A percentile compares a stretch with the other conserved stretches of the same genome.
These are phyloP conservation scores for Apodemia hepburni DNA, from an alignment of 2,888 invertebrate genomes.

Conservation along the genomic window DNA sequence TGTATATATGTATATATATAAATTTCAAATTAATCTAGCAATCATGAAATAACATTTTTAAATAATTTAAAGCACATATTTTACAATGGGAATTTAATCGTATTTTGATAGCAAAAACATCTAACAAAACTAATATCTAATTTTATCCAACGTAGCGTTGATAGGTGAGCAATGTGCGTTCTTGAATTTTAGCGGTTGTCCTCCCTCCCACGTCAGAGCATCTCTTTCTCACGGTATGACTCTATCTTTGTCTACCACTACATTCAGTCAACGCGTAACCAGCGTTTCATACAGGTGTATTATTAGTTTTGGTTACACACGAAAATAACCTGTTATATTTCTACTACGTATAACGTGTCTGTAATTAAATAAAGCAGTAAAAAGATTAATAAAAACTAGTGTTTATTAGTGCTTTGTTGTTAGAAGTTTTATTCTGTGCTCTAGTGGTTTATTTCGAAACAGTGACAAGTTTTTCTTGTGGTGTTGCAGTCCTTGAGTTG, in stretches of 20 bases:
- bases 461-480: constrained; percentile 61
- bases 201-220: constrained; percentile 62
- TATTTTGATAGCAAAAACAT: not conserved
- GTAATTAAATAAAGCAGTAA: constrained; percentile 20
- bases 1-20: too few species aligned
- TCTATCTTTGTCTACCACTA: constrained; percentile 59
- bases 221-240: constrained; percentile 61
- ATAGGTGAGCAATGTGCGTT: constrained; percentile 58
- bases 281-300: constrained; percentile 61
- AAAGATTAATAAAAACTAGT: constrained; percentile 23
- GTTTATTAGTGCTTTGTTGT: constrained; percentile 36
- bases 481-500: constrained; percentile 65
- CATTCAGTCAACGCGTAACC: constrained; percentile 69
- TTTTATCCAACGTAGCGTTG: constrained; percentile 36
- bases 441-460: constrained; percentile 54
- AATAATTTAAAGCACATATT: not conserved
- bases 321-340: constrained; percentile 56
- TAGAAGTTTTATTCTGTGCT: constrained; percentile 37
- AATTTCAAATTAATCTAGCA: too few species aligned
- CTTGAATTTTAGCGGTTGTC: constrained; percentile 64
- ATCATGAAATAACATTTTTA: too few species aligned
- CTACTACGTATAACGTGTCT: constrained; percentile 27
- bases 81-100: not conserved
- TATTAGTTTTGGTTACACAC: constrained; percentile 41
- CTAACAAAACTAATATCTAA: constrained; percentile 23